phyloP scores from a whole-genome alignment of 2,113 vertebrate genomes.

The Parus major region DNA sequence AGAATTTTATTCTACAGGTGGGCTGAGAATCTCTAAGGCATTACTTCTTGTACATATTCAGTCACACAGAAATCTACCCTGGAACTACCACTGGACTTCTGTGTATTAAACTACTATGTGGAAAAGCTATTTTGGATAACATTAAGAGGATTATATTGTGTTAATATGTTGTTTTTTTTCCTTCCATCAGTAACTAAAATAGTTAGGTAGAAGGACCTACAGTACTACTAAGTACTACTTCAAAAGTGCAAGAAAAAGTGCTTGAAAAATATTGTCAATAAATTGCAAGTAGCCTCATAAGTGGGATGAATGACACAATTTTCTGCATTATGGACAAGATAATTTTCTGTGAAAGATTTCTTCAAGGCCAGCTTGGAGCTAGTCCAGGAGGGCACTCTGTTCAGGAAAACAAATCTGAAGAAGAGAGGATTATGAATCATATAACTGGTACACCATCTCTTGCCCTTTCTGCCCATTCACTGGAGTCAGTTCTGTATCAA shows the following conservation, averaged over 20 bases:
- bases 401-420: not conserved
- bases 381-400: not conserved
- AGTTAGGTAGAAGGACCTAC: not conserved
- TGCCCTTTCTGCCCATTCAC: not conserved
- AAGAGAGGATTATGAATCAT: not conserved
- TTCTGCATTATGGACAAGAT: not conserved
- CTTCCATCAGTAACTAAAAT: not conserved
- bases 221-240: not conserved
- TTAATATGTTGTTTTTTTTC: not conserved
- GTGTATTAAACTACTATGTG: not conserved
- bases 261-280: not conserved
- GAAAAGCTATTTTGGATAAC: not conserved
- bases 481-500: not conserved
- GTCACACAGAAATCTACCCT: not conserved
- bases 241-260: not conserved
- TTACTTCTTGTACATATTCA: not conserved
- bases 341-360: not conserved
- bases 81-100: not conserved
- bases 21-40: not conserved
- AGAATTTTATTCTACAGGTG: not conserved
- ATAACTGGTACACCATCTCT: not conserved
- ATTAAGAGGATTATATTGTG: not conserved
- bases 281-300: not conserved
- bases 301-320: not conserved
- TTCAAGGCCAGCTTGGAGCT: slow-evolving; percentile 21